Base-by-base conservation (phyloP, 2,888 invertebrate species). In the Nomada ruficornis region DNA sequence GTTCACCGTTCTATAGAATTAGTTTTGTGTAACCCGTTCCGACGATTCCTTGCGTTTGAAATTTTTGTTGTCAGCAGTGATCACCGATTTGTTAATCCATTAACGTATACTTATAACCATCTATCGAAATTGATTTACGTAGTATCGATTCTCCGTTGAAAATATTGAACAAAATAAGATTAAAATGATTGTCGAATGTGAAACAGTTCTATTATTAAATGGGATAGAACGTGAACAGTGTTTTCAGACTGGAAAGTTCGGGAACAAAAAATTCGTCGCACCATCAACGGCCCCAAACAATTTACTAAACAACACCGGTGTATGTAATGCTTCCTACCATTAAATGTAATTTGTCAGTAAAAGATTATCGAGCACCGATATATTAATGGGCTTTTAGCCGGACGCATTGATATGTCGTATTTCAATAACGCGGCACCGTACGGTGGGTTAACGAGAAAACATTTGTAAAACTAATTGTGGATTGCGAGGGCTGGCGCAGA, bases 381-480 rank as follows among this genome's bases (percentile, higher is more conserved):
- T 78, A 83, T 78, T 75, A 63, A 57, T 55, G 52, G 68, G 83
- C 83, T 83, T 82, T 83, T 83, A 83, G 82, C 78, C 68, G 57
- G 62, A 36, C 60, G 78, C 83, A 83, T 82, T 82, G 83, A 83
- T 83, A 83, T 78, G 83, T 75, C 83, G 78, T 75, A 82, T 82
- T 83, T 83, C 83, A 78, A 82, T 83, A 71, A 78, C 52, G 62
- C 78, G 75, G 78, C 78, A 69, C 63, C 72, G 59, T 15, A 44
- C 23, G 55, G 65, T 57, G 62, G 70, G 75, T 82, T 83, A 83
- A 83, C 83, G 83, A 83, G 83, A 82, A 82, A 82, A 83, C 83
- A 78, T 83, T 83, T 83, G 83, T 83, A 78, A 78, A 78, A 78
- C 78, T 83, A 83, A 83, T 83, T 82, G 83, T 82, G 82, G 82